A percentile compares a stretch with the other conserved stretches of the same genome.
These are phyloP conservation scores for Argya squamiceps DNA, from an alignment of 2,797 vertebrate species.

Conservation along the genomic window DNA sequence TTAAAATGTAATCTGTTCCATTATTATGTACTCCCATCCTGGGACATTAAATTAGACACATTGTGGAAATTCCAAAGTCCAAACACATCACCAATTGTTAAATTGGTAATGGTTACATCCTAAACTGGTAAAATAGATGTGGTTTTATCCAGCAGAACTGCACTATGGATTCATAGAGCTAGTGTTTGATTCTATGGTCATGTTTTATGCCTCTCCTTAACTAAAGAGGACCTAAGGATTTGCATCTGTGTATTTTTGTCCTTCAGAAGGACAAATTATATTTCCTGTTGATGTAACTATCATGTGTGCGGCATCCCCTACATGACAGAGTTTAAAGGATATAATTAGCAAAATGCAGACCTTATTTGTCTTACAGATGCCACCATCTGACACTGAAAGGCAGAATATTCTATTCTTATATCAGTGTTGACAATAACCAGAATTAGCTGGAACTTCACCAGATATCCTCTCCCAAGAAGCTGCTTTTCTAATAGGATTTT, in stretches of 20 bases:
- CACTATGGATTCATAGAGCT: neutral
- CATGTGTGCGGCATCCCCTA: conserved; percentile 5
- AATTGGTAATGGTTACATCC: neutral
- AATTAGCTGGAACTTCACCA: conserved; percentile 29
- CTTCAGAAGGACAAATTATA: conserved; percentile 7
- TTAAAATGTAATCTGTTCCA: neutral
- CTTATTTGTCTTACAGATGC: conserved; percentile 42
- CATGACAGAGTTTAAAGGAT: conserved; percentile 45
- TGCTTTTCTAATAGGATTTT: conserved; percentile 13
- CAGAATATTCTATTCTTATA: conserved; percentile 20
- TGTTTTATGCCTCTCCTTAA: neutral
- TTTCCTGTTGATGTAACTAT: conserved; percentile 18
- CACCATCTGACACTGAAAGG: conserved; percentile 25
- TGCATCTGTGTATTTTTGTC: neutral
- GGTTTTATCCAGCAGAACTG: neutral
- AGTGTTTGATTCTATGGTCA: neutral
- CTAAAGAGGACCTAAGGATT: neutral
- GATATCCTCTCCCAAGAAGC: conserved; percentile 12
- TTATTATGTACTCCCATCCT: neutral
- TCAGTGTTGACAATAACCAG: conserved; percentile 36
- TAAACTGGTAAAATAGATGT: neutral
- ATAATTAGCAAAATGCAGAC: conserved; percentile 56
- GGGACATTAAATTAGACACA: neutral
- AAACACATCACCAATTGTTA: neutral
- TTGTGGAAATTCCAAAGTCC: neutral